Percentiles rank a stretch among this genome's conserved stretches.
phyloP scores from a whole-genome alignment of 2,113 vertebrate species.

The Pyrgilauda ruficollis region DNA sequence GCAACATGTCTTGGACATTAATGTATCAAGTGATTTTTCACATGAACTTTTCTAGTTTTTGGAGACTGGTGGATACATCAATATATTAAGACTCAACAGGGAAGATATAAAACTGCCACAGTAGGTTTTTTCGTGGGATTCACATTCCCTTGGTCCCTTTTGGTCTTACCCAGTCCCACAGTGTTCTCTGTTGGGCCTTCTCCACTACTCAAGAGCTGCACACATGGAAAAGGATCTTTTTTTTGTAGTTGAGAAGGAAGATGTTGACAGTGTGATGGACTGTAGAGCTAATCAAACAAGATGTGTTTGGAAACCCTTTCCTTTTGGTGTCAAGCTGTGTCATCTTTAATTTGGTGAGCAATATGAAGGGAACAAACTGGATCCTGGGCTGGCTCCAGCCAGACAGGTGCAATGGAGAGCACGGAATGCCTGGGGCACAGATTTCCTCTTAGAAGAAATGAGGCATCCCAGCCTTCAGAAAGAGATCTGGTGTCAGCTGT shows the following conservation, averaged over 20 bases:
- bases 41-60: fast-evolving
- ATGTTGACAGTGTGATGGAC: background rate
- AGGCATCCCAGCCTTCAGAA: background rate
- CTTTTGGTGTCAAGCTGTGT: conserved; percentile 2
- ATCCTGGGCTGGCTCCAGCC: background rate
- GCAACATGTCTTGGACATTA: background rate
- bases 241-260: background rate
- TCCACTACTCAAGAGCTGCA: background rate
- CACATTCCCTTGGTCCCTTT: background rate
- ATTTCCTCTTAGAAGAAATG: background rate
- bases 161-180: background rate
- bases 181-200: background rate
- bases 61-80: background rate
- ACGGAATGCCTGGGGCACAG: background rate
- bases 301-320: conserved; percentile 7
- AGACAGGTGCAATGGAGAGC: fast-evolving
- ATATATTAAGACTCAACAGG: fast-evolving
- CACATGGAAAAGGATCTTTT: background rate
- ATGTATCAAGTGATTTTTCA: background rate
- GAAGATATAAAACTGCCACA: background rate
- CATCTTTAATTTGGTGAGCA: conserved; percentile 17
- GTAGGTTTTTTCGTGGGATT: background rate
- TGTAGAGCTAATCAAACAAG: background rate
- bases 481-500: background rate
- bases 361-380: background rate